Evolutionary conservation across 2,797 vertebrate species (phyloP), one percentile per base, ranked within the genome.

Genomic region (Acrossocheilus fasciatus): DNA sequence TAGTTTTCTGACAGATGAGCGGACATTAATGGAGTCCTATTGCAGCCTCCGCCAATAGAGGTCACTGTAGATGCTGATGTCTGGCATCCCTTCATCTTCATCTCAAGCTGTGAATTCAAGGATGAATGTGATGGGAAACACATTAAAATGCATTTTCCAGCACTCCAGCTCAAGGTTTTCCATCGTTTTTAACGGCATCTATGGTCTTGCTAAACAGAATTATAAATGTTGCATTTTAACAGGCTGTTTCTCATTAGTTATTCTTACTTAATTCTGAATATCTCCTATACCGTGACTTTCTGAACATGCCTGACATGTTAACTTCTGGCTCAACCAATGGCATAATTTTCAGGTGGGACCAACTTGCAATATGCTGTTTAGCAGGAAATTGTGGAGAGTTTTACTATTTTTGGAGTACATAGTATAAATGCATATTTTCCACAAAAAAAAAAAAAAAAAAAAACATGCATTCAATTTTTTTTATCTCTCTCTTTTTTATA

Each of bases 1-100:
- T 70, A 70, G 47, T 85, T 77, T 75, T 87, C 30, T 45, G 85
- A 54, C 72, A 81, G 62, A 81, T 87, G 72, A 57, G 11, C n/a
- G 7, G 52, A 34, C 39, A 36, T 74, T 66, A 57, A 15, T 8
- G 20, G 10, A 10, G 30, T 66, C 54, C 81, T 45, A 80, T 77
- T 39, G 50, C 68, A n/a, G 41, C 9, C 18, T 74, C 26, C 7
- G 14, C 86, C 89, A 85, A 74, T 59, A 90, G 89, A 90, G 88
- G 88, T 82, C 88, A 76, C 86, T 89, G 84, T 82, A 50, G 84
- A 69, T 26, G 68, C 75, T 64, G 66, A 81, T 43, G 47, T 81
- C 79, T 86, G 45, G 78, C 45, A 30, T 80, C 20, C 12, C 6
- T 83, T 47, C 77, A 8, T 72, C 69, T 73, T 64, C 59, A 30